Evolutionary conservation across 2,113 vertebrate species (phyloP), one percentile per base, ranked within the genome.

Genomic region (Caretta caretta): DNA sequence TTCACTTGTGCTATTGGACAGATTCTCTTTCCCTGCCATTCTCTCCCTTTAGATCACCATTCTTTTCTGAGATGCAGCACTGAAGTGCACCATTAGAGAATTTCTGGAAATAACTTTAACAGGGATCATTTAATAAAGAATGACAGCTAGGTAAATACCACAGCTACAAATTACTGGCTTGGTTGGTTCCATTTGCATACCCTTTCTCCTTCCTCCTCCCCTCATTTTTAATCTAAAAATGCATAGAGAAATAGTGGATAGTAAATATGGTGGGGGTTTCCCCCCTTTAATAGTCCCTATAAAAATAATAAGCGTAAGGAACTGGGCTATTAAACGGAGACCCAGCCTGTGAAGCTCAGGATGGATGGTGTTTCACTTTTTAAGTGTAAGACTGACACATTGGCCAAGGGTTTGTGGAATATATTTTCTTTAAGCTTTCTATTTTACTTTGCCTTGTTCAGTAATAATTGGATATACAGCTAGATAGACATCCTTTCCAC

Each of bases 71-170:
- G 80, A 2, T 51, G 72, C 82, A 90, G 14, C 2, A 0, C 4
- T 87, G 10, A 31, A 80, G 35, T 27, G 42, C 72, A 46, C 38
- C 42, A 8, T 78, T 12, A 25, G 25, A 29, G 42, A 14, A 46
- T 78, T 78, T 78, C 42, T 48, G 7, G 42, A 78, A 46, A 48
- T 48, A 16, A 48, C 25, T 78, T 78, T 46, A 48, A 78, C 12
- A 25, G 42, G 42, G 42, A 78, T 48, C 17, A 46, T 48, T 78
- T 42, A 35, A 86, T 49, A 72, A 84, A 11, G 6, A 85, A 19
- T 50, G 38, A 5, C 29, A 8, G 3, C 1, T 31, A 46, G n/a
- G 0, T 0, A 83, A 57, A 17, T 31, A 17, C 57, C 4, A 1
- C 86, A 69, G 46, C 80, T 54, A 12, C 3, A 31, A 50, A 17